Conservation (phyloP, 2,797 vertebrate species). For the Enteromius radiatus region DNA sequence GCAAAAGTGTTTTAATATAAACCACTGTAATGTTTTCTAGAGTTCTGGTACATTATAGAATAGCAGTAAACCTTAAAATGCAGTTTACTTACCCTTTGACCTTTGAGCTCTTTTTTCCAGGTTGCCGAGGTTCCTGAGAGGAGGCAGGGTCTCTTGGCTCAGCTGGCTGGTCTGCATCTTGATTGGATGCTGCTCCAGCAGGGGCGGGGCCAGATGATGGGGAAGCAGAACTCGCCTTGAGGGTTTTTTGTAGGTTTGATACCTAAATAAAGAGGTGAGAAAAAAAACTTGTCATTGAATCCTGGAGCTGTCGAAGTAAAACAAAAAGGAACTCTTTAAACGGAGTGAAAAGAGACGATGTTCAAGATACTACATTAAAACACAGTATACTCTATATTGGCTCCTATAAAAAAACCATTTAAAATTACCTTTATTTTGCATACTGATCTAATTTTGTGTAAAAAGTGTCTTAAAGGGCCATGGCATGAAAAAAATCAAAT, state of each 20-base stretch:
- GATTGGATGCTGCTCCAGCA: constrained; percentile 88
- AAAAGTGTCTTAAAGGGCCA: neutral
- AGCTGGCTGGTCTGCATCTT: constrained; percentile 81
- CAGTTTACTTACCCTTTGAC: constrained; percentile 90
- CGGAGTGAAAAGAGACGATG: neutral
- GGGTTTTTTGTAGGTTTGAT: constrained; percentile 95
- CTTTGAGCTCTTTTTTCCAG: constrained; percentile 97
- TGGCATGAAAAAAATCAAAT: neutral
- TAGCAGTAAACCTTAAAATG: neutral
- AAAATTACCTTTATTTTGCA: neutral
- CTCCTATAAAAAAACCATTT: neutral
- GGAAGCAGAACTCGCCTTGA: constrained; percentile 90
- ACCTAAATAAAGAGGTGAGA: constrained; percentile 76
- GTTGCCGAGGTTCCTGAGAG: constrained; percentile 92
- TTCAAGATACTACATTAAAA: neutral
- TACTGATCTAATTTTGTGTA: neutral
- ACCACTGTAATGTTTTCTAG: neutral
- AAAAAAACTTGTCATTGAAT: neutral
- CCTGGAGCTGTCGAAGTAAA: neutral
- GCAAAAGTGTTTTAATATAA: neutral
- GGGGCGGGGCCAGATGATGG: constrained; percentile 84
- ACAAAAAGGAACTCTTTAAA: neutral
- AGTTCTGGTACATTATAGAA: neutral
- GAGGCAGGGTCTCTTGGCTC: constrained; percentile 86
- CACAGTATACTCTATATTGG: neutral